Evolutionary conservation across 2,113 vertebrate genomes (phyloP), one percentile per base, ranked within the genome.

Genomic region (Bos indicus): DNA sequence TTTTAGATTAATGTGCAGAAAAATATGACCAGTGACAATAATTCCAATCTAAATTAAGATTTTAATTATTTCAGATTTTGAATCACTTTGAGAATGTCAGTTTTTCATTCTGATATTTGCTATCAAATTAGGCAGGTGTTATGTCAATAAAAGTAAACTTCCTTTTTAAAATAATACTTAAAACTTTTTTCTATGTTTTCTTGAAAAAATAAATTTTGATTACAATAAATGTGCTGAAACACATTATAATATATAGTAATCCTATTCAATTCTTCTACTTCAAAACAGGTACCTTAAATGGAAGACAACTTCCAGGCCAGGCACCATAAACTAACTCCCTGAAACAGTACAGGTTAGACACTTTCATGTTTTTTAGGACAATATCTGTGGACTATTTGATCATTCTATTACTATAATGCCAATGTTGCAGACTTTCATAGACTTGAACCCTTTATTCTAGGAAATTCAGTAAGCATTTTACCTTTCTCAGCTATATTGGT

Each of bases 21-120:
- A 96, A 94, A 98, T 98, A 98, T 94, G 88, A 92, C 90, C 40
- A 96, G 88, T 94, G 97, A 98, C 96, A 98, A 98, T 59, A 51
- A 81, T 95, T 96, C 4, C 25, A 84, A 97, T 98, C 95, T 97
- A 96, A 98, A 97, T 96, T 96, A 95, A 98, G 98, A 98, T 90
- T 96, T 97, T 26, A 78, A 93, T 97, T 98, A 74, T 96, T 97
- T 98, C 62, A 71, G 74, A 6, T 98, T 98, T 97, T 96, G 92
- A 96, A 97, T 97, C 16, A 48, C n/a, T 92, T 6, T 12, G 28
- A 52, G 94, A 33, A 84, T 94, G 88, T 88, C 0, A 0, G 26
- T 93, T 94, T 54, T 97, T 3, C 26, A 84, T 92, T 85, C 92
- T 97, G 59, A 6, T 88, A 64, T 80, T 86, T 95, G 91, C 56